phyloP scores from a whole-genome alignment of 2,113 vertebrate species.

The Catharus fuscescens region DNA sequence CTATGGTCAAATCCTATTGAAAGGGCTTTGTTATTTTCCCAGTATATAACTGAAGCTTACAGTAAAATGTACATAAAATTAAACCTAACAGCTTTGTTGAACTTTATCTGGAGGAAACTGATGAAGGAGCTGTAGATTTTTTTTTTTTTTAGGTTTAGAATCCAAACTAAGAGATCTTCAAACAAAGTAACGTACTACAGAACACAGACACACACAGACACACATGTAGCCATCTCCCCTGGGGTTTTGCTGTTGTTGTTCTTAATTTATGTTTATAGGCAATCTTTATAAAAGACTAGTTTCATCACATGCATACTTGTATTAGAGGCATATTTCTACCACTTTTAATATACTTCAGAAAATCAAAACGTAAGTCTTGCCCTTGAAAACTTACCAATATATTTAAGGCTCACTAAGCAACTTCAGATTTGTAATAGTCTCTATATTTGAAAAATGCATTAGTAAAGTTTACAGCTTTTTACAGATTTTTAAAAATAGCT shows the following conservation, averaged over 20 bases:
- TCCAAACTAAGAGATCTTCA: neutral
- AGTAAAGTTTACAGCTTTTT: neutral
- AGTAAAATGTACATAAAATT: neutral
- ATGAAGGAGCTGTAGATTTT: neutral
- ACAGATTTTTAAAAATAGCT: neutral
- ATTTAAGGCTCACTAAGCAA: slow-evolving; percentile 29
- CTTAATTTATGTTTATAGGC: neutral
- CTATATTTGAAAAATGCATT: slow-evolving; percentile 27
- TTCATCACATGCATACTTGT: slow-evolving; percentile 1
- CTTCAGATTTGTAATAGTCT: neutral
- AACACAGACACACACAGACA: neutral
- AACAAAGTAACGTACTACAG: neutral
- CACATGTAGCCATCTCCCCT: neutral
- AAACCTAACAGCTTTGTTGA: neutral
- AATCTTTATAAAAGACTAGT: slow-evolving; percentile 59
- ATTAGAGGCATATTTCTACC: slow-evolving; percentile 23
- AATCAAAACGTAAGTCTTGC: neutral
- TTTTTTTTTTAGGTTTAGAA: neutral
- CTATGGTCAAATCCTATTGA: neutral
- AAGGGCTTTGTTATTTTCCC: neutral
- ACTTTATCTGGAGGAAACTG: neutral
- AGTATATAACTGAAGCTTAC: neutral
- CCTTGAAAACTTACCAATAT: slow-evolving; percentile 20
- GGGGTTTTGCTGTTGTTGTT: neutral
- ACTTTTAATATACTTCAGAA: slow-evolving; percentile 11